These are phyloP conservation scores for Cheracebus regulus DNA, from an alignment of 2,797 vertebrate genomes.

Conservation along the genomic window DNA sequence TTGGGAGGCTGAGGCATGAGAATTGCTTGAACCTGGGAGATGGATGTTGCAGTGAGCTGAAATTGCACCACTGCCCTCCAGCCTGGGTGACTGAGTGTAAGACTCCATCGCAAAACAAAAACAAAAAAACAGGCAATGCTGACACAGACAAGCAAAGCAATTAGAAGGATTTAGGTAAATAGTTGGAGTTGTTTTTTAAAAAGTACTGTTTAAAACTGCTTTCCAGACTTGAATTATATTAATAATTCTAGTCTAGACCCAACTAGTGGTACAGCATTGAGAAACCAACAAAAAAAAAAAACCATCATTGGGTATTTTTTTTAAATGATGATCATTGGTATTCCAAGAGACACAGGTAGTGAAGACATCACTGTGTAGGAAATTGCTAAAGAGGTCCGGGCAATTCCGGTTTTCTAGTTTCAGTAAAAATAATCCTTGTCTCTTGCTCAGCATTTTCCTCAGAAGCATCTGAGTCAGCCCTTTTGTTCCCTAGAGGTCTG, in stretches of 20 bases:
- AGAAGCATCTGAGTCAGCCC: neutral
- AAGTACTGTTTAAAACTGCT: neutral
- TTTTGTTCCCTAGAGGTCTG: neutral
- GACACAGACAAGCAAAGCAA: neutral
- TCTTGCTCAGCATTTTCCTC: neutral
- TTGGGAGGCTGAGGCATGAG: neutral
- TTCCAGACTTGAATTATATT: neutral
- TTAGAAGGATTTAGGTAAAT: slow-evolving; percentile 12
- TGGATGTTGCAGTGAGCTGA: neutral
- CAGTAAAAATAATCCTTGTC: neutral
- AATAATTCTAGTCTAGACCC: neutral
- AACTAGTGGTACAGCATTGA: neutral
- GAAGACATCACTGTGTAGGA: neutral
- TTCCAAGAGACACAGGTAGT: neutral
- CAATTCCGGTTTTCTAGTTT: neutral
- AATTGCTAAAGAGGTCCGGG: neutral
- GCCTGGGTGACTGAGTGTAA: neutral
- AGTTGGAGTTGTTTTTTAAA: neutral
- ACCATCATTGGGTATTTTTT: neutral
- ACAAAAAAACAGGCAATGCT: neutral
- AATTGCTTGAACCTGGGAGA: neutral
- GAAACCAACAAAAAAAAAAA: neutral
- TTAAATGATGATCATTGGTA: neutral
- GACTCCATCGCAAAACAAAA: neutral
- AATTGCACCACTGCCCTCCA: neutral